Evolutionary conservation across 2,888 invertebrate species (phyloP).

Genomic region (Metalampra italica): DNA sequence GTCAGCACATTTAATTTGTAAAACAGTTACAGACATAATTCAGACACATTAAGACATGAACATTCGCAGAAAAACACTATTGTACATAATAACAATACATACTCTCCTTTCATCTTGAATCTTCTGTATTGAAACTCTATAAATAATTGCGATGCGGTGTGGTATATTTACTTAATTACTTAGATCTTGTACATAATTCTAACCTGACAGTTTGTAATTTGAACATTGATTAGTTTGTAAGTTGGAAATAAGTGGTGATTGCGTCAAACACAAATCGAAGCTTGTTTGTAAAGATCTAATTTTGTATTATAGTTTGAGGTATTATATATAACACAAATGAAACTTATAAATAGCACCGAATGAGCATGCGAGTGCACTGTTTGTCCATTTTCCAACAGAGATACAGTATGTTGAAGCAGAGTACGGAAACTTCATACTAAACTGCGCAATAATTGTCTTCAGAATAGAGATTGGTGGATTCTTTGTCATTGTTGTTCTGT

Average conservation of each 20-base stretch:
- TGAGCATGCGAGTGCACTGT: slow-evolving; percentile 68
- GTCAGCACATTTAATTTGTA: neutral
- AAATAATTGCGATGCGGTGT: neutral
- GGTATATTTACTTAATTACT: slow-evolving; percentile 1
- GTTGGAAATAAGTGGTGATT: slow-evolving; percentile 30
- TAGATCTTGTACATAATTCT: slow-evolving; percentile 21
- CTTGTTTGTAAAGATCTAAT: slow-evolving; percentile 53
- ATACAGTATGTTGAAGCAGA: slow-evolving; percentile 7
- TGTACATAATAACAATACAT: slow-evolving; percentile 7
- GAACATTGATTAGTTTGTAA: slow-evolving; percentile 3
- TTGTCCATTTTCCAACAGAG: slow-evolving; percentile 25
- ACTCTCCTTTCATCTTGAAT: slow-evolving; percentile 3
- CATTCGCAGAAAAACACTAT: neutral
- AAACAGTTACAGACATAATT: neutral
- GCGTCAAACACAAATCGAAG: slow-evolving; percentile 18
- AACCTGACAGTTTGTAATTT: slow-evolving; percentile 11
- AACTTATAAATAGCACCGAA: slow-evolving; percentile 52
- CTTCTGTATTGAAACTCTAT: neutral
- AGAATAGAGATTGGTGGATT: neutral
- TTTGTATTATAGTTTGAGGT: slow-evolving; percentile 43
- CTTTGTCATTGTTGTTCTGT: neutral
- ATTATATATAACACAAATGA: slow-evolving; percentile 32
- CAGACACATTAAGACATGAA: neutral
- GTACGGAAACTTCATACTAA: neutral
- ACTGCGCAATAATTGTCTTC: neutral